Percentiles rank a stretch among this genome's conserved stretches.
phyloP scores from a whole-genome alignment of 1,140 invertebrate species.

The Lucilia sericata region DNA sequence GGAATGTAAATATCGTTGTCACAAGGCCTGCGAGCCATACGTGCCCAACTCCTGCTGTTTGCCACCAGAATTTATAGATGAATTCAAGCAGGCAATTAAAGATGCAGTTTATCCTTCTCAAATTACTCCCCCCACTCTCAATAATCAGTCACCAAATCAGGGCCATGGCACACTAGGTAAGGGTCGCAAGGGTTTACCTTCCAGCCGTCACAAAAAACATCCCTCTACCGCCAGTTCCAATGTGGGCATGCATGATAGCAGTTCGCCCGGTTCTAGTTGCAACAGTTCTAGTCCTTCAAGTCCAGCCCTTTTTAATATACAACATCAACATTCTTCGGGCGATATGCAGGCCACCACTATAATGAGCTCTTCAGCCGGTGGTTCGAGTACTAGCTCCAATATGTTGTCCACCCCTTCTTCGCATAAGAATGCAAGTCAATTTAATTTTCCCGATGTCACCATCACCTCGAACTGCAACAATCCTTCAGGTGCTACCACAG shows the following conservation, averaged over 20 bases:
- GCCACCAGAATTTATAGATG: constrained; percentile 83
- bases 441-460: constrained; percentile 82
- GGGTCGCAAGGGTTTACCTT: constrained; percentile 48
- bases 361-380: constrained; percentile 50
- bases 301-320: constrained; percentile 79
- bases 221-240: constrained; percentile 52
- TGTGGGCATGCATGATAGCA: constrained; percentile 79
- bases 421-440: constrained; percentile 76
- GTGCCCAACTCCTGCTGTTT: constrained; percentile 93
- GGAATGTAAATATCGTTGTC: constrained; percentile 95
- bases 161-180: constrained; percentile 47
- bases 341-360: constrained; percentile 35
- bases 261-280: constrained; percentile 95
- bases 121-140: constrained; percentile 66
- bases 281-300: constrained; percentile 96
- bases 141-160: constrained; percentile 50
- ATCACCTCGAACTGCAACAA: constrained; percentile 54
- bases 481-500: constrained; percentile 49
- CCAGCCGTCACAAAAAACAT: constrained; percentile 39
- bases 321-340: constrained; percentile 68
- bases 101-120: constrained; percentile 57
- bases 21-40: constrained; percentile 88
- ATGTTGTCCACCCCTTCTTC: constrained; percentile 57
- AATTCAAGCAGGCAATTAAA: constrained; percentile 77
- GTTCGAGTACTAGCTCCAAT: constrained; percentile 50